Evolutionary conservation across 2,113 vertebrate species (phyloP), one percentile per base, ranked within the genome.

Genomic region (Strigops habroptila): DNA sequence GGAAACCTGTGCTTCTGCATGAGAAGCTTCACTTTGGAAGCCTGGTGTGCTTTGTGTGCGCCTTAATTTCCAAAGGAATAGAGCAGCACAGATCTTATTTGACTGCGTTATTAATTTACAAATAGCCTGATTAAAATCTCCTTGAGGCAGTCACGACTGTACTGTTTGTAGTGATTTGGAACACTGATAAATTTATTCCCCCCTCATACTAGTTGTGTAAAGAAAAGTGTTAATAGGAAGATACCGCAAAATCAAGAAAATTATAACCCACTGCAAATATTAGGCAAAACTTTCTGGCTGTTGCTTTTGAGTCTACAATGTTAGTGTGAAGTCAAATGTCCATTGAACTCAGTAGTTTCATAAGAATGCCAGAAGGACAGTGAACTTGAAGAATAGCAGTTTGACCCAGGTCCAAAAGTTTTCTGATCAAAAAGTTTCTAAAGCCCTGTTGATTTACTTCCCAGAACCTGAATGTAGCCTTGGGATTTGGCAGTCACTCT

Each of bases 401-500:
- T 85, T 92, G 91, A 59, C 41, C 41, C 4, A 27, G 16, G 35
- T 88, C 76, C 86, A 91, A 62, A 90, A 62, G 12, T 57, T 46
- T 89, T 82, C 70, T 76, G 74, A 79, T 92, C 37, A 85, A 73
- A 84, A 94, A 46, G n/a, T 82, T 91, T 94, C 70, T 82, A 24
- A 82, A 92, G 74, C 49, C 14, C 59, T 68, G 7, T 77, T 93
- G 81, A 84, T 96, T 94, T 87, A 55, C 65, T 95, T 95, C 81
- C 86, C 92, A 87, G 88, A 93, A 73, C 91, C 77, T 76, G 77
- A 89, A 94, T 24, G 92, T 70, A 92, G 92, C 88, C 74, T 71
- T 80, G 86, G 88, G 90, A 96, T 89, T 94, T 96, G 92, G 82
- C 88, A 88, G 63, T 86, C 1, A 2, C 67, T 68, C 1, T 0